Base-by-base conservation (phyloP, 2,797 vertebrate genomes). In the Taeniopygia guttata region DNA sequence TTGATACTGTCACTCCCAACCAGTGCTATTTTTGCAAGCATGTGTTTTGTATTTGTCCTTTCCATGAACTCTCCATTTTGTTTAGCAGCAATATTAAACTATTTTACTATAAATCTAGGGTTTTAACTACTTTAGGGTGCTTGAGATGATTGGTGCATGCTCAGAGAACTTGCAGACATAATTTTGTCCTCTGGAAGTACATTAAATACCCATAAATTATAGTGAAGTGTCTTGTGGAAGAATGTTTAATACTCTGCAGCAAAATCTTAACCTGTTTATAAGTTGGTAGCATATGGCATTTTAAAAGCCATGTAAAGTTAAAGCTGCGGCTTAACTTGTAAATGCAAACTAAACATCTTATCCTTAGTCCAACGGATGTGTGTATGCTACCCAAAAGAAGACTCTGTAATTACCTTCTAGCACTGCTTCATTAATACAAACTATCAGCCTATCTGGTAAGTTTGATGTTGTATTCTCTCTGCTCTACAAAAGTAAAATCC, bases 41-140 rank as follows among this genome's bases (percentile, higher is more conserved):
- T 77, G 49, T 81, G 78, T 52, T 94, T 91, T 90, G 27, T 70
- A 67, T 89, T 84, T 93, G 89, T 91, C 87, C 93, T 92, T 93
- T 91, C 59, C 30, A 51, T 92, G 94, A 96, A 95, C 94, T 72
- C 60, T 43, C 22, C 16, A 30, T 89, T 95, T 88, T 89, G 21
- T 68, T 91, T 82, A 88, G 81, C 51, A 74, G 51, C 4, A 51
- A 54, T 84, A 84, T 87, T 82, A 78, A 92, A 89, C 9, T 77
- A 78, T 90, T 94, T 92, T 76, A 52, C 13, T 75, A 49, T 49
- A 84, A 87, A 86, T 76, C 73, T 49, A 62, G 16, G 4, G 10
- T 23, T 95, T 88, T 76, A 75, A 80, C 77, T 82, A 19, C 56
- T 90, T 90, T 34, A 34, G 29, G 2, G 19, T 59, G 80, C 67